These are phyloP conservation scores for Poecile montanus DNA, from an alignment of 2,797 vertebrate genomes.

Conservation along the genomic window DNA sequence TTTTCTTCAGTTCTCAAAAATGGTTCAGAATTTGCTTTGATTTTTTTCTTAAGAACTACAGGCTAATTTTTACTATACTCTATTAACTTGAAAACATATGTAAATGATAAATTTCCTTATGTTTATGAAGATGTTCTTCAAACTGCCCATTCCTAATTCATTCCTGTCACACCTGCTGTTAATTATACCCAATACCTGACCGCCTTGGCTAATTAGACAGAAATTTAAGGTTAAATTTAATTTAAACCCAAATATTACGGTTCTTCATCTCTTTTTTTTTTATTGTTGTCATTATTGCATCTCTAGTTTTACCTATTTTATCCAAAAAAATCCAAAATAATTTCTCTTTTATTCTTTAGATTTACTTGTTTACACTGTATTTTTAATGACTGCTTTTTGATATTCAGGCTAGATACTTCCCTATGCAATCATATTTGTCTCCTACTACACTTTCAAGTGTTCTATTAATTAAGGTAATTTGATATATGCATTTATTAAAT, in stretches of 20 bases:
- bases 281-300: neutral
- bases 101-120: neutral
- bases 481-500: constrained; percentile 6
- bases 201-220: neutral
- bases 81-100: neutral
- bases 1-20: neutral
- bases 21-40: neutral
- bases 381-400: neutral
- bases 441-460: neutral
- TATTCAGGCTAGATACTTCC: neutral
- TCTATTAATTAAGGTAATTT: constrained; percentile 36
- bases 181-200: neutral
- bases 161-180: neutral
- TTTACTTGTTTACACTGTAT: neutral
- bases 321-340: neutral
- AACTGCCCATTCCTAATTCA: neutral
- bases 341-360: neutral
- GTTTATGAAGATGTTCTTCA: neutral
- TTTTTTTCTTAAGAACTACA: neutral
- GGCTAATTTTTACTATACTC: neutral
- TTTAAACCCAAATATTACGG: neutral
- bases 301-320: neutral
- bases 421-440: neutral
- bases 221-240: neutral
- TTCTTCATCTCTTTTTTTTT: neutral